These are phyloP conservation scores for Apodemus agrarius DNA, from an alignment of 2,797 vertebrate species.

Conservation along the genomic window DNA sequence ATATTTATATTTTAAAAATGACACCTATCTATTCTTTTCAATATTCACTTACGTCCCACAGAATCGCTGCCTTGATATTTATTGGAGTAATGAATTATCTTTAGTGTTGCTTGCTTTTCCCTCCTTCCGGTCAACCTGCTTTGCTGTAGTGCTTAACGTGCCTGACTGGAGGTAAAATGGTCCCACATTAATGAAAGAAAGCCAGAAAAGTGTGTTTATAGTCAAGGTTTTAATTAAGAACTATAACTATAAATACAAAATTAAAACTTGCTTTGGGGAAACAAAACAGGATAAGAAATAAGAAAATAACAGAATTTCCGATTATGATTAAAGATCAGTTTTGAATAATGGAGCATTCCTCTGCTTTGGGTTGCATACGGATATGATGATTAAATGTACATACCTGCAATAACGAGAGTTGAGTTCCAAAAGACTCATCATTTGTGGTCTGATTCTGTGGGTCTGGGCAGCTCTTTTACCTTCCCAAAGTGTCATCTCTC, in stretches of 20 bases:
- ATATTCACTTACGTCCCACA: constrained; percentile 47
- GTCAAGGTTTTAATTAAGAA: constrained; percentile 34
- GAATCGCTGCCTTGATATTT: constrained; percentile 66
- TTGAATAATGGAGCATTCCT: not conserved
- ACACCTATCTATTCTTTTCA: constrained; percentile 67
- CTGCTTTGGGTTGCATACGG: not conserved
- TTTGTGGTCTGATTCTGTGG: not conserved
- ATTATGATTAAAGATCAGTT: not conserved
- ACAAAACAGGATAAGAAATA: not conserved
- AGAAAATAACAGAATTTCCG: not conserved
- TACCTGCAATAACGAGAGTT: not conserved
- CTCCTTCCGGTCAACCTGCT: not conserved
- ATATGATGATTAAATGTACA: not conserved
- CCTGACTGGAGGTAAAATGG: constrained; percentile 37
- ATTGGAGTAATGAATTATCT: constrained; percentile 55
- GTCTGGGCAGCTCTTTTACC: not conserved
- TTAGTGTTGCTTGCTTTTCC: constrained; percentile 46
- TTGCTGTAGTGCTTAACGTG: constrained; percentile 42
- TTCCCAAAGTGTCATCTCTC: not conserved
- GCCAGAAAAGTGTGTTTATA: not conserved
- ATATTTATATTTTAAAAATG: constrained; percentile 77
- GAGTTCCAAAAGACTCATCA: not conserved
- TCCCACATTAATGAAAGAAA: constrained; percentile 33
- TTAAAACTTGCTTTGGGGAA: not conserved
- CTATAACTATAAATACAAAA: not conserved